Conservation (phyloP, 2,113 vertebrate genomes). For the Typhlomys cinereus region DNA sequence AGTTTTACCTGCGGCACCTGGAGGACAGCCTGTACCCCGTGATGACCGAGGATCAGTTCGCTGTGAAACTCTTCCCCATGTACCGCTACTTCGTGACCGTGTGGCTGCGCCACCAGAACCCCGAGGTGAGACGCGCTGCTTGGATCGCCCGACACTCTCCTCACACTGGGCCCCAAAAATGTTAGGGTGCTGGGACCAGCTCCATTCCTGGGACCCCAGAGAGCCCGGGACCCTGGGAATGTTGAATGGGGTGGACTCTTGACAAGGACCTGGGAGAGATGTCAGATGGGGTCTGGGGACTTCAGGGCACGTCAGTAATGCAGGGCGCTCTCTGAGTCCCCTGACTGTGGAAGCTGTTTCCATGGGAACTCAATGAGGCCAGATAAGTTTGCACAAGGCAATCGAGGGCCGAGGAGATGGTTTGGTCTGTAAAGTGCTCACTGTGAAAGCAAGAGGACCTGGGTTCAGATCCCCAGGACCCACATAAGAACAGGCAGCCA, state of each 20-base stretch:
- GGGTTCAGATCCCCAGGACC: too few species aligned
- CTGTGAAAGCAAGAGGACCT: too few species aligned
- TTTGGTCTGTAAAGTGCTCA: too few species aligned
- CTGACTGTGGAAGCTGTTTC: accelerated
- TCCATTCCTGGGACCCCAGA: neutral
- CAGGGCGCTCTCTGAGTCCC: accelerated
- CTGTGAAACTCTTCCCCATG: slow-evolving; percentile 66
- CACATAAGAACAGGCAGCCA: too few species aligned
- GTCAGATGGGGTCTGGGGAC: accelerated
- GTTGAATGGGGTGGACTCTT: accelerated
- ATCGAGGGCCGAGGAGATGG: too few species aligned
- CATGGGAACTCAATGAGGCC: accelerated
- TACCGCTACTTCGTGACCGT: slow-evolving; percentile 63
- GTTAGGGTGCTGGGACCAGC: neutral
- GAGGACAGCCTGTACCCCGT: slow-evolving; percentile 72
- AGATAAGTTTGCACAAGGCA: neutral
- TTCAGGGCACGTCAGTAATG: neutral
- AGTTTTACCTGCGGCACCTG: slow-evolving; percentile 72
- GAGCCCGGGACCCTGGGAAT: too few species aligned
- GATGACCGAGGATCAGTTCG: slow-evolving; percentile 71
- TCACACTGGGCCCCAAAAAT: neutral
- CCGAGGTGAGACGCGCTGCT: neutral
- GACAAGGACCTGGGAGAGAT: neutral
- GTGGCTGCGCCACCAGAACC: slow-evolving; percentile 58
- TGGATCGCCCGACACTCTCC: accelerated